Evolutionary conservation across 1,140 invertebrate species (phyloP), one percentile per base, ranked within the genome.

Genomic region (Panagrolaimus sp.): DNA sequence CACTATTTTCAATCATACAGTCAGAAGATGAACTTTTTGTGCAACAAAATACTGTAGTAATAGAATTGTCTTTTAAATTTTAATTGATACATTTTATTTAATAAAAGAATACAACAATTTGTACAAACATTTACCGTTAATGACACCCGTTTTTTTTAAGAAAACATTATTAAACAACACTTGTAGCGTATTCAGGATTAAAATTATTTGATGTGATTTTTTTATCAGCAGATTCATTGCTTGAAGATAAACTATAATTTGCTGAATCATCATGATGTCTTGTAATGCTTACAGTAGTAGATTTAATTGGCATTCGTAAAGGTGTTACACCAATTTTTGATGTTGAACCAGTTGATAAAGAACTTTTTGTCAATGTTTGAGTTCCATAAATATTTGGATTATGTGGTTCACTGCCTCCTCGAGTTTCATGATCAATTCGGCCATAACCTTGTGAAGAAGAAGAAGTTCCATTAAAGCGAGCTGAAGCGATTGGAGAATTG

Each of bases 241-340:
- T 58, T 21, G 52, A 58, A 28, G 52, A 58, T 26, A 58, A 14
- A 28, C 52, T 58, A 28, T 26, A 58, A 28, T 58, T 58, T 58
- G 52, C 52, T 21, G 52, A 58, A 58, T 58, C 52, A 28, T 58
- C 28, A 58, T 58, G 52, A 58, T 58, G 52, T 58, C 52, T 21
- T 21, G 52, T 58, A 28, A 58, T 58, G 52, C 52, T 58, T 28
- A 58, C 52, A 2, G 52, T 58, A 12, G 52, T 58, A 12, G 52
- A 58, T 58, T 58, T 58, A n/a, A 58, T 58, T 21, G 52, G 52
- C 52, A 58, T 26, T 28, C 52, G 52, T 58, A 58, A 21, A 21
- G 52, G 52, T 58, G 52, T 28, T 21, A 28, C 21, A 26, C 52
- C 52, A 26, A 12, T 12, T 21, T 58, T 58, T 21, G 52, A 58